These are phyloP conservation scores for Helicolenus hilgendorfi DNA, from an alignment of 2,797 vertebrate genomes.

Conservation along the genomic window DNA sequence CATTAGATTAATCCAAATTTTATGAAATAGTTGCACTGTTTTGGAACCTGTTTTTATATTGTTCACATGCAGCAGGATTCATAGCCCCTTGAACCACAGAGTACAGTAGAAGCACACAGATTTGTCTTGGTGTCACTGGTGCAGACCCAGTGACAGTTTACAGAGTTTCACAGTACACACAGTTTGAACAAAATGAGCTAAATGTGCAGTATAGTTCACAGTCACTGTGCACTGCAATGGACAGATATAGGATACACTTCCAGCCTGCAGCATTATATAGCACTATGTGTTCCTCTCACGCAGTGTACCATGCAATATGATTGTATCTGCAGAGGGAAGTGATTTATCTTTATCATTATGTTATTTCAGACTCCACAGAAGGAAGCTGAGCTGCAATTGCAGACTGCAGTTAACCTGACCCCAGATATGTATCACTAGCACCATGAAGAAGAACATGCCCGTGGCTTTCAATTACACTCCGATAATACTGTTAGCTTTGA, in stretches of 20 bases:
- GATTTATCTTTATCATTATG: constrained; percentile 51
- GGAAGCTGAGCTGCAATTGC: constrained; percentile 19
- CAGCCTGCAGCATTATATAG: constrained; percentile 21
- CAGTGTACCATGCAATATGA: constrained; percentile 12
- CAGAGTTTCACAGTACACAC: constrained; percentile 45
- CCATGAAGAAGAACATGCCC: neutral
- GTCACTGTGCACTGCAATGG: constrained; percentile 43
- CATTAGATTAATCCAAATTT: neutral
- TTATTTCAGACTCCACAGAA: constrained; percentile 38
- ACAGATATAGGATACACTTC: constrained; percentile 51
- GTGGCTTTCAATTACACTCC: constrained; percentile 31
- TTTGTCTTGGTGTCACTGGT: constrained; percentile 39
- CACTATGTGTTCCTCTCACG: neutral
- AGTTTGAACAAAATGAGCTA: constrained; percentile 44
- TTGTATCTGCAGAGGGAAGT: constrained; percentile 37
- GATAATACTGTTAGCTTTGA: constrained; percentile 6
- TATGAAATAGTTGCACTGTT: neutral
- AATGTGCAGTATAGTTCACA: constrained; percentile 65
- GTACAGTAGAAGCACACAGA: constrained; percentile 19
- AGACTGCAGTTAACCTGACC: constrained; percentile 10
- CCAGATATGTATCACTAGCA: constrained; percentile 9
- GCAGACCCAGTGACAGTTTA: constrained; percentile 33
- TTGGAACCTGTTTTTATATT: neutral
- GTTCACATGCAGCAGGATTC: neutral
- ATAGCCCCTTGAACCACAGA: neutral